Evolutionary conservation across 2,888 invertebrate genomes (phyloP).

Genomic region (Pemphredon lugubris): DNA sequence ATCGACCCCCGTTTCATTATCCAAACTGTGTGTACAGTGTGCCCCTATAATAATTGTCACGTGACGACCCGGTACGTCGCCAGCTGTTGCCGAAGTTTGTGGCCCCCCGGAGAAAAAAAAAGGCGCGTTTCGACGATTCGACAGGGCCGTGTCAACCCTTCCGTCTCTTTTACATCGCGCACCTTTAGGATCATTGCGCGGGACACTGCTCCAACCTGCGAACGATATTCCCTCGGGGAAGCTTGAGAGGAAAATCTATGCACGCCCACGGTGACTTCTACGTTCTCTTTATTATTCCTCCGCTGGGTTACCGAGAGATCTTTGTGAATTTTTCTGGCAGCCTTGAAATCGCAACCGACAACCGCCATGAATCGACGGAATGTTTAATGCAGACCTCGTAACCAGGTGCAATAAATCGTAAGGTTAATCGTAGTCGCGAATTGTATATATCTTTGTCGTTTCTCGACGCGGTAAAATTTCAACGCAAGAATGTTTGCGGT

Average conservation of each 20-base stretch:
- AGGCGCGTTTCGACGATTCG: constrained; percentile 52
- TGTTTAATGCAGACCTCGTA: too few relatives aligned
- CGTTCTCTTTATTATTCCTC: background rate
- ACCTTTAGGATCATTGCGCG: constrained; percentile 13
- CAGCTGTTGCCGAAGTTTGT: constrained; percentile 56
- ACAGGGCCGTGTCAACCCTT: constrained; percentile 50
- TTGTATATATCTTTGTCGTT: too few relatives aligned
- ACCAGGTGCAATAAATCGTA: too few relatives aligned
- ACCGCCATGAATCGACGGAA: too few relatives aligned
- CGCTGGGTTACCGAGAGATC: background rate
- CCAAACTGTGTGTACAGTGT: constrained; percentile 42
- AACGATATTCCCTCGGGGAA: background rate
- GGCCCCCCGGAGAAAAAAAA: constrained; percentile 27
- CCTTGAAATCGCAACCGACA: background rate
- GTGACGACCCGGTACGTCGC: constrained; percentile 47
- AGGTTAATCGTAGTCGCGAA: too few relatives aligned
- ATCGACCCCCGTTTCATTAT: constrained; percentile 41
- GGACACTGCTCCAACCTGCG: background rate
- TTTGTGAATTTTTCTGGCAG: constrained; percentile 2
- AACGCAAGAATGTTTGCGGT: too few relatives aligned
- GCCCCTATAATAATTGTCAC: constrained; percentile 62
- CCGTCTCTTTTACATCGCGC: background rate
- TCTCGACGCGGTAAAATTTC: too few relatives aligned
- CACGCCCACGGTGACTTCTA: constrained; percentile 41
- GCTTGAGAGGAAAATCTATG: constrained; percentile 12